Evolutionary conservation across 1,140 invertebrate genomes (phyloP), one percentile per base, ranked within the genome.

Genomic region (Polyergus mexicanus): DNA sequence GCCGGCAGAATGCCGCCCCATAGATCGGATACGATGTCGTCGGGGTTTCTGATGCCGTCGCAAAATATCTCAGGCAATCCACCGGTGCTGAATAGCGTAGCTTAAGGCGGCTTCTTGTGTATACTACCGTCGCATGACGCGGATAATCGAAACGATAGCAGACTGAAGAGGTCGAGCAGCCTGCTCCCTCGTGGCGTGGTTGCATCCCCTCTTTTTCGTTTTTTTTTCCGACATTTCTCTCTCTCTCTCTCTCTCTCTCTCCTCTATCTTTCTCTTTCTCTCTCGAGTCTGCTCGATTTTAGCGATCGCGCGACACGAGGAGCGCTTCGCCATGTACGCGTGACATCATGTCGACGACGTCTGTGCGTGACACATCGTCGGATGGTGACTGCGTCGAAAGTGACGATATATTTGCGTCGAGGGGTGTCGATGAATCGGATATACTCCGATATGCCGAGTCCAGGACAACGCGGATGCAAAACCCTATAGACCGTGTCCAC

Each of bases 41-140:
- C 32, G 71, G 74, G 77, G 80, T 86, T 89, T 90, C 88, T 80
- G 87, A 91, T 92, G 86, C 83, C 78, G 77, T 85, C 87, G 86
- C 72, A 89, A 93, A 93, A 93, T 92, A 93, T 92, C 86, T 54
- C 91, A 88, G 84, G 86, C 90, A 90, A 92, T 92, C 90, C 90
- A 16, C 71, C 74, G 78, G 35, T 19, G 72, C 32, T 92, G 92
- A 93, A 93, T 92, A 89, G 89, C 85, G 60, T 72, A 86, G 91
- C 91, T 92, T 92, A 92, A 85, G 85, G 85, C 86, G 85, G 89
- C 87, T 85, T 86, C 54, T 58, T 84, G 71, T 72, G 71, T 83
- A 58, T 91, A 88, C 84, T 74, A 83, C 77, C 77, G 65, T 87
- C 38, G 51, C 76, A 75, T 68, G 68, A 41, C 19, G 88, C 77